Base-by-base conservation (phyloP, 2,113 vertebrate genomes). In the Brachirus orientalis region DNA sequence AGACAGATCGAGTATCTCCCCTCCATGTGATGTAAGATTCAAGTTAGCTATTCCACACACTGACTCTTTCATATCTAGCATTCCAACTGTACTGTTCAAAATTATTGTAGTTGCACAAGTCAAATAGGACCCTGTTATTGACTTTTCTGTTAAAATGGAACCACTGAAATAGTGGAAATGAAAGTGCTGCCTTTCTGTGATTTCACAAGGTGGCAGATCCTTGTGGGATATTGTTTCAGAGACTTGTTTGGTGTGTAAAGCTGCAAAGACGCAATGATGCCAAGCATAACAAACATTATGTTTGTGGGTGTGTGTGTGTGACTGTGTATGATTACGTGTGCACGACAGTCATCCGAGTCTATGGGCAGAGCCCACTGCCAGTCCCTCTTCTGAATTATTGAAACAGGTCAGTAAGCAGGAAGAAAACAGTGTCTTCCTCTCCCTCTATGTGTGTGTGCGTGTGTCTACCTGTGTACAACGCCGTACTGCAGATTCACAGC, bases 321-420 rank as follows among this genome's bases (percentile, higher is more conserved):
- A 38, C 2, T 66, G 54, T 62, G 63, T 41, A n/a, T n/a, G n/a
- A n/a, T n/a, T n/a, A n/a, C n/a, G n/a, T n/a, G n/a, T n/a, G n/a
- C n/a, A 47, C 12, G 46, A 51, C 2, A 48, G 64, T 77, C 77
- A 77, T 80, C 60, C 8, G 43, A 66, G 74, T 72, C 45, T 51
- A 57, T 76, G 19, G 77, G 73, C 72, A 53, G 72, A 71, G 65
- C 44, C 35, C 54, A 61, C 65, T 70, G 72, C 62, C 63, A 75
- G 72, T 74, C 60, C 46, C 56, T 85, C 63, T 41, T 77, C 28
- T 90, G 68, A 85, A 85, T 89, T 79, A 88, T 88, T 90, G 60
- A 90, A 86, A 82, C 71, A 77, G 80, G 82, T 80, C 80, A 85
- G 82, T 78, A 72, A 83, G 63, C 74, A 82, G 68, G 41, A 81